Evolutionary conservation across 2,797 vertebrate species (phyloP).

Genomic region (Pseudomugil gertrudae): DNA sequence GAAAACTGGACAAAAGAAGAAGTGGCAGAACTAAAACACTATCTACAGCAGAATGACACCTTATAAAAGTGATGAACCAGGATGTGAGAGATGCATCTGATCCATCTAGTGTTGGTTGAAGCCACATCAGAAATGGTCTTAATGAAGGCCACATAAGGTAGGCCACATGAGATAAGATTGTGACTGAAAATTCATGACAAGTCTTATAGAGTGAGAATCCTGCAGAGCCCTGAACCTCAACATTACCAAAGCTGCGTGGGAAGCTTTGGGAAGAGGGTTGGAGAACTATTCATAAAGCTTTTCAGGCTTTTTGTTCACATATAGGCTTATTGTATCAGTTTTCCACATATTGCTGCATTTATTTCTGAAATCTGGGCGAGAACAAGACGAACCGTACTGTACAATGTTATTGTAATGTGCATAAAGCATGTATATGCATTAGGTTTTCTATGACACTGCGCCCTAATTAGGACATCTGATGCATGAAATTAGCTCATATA

Average conservation of each 20-base stretch:
- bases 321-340: background rate
- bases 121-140: background rate
- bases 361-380: background rate
- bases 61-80: background rate
- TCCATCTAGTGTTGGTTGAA: background rate
- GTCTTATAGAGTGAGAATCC: background rate
- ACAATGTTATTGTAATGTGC: background rate
- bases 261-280: background rate
- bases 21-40: too few relatives aligned
- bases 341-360: background rate
- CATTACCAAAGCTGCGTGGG: too few relatives aligned
- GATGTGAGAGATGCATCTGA: background rate
- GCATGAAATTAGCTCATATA: background rate
- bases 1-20: background rate
- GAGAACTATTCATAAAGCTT: background rate
- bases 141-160: background rate
- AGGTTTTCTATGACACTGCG: constrained; percentile 2
- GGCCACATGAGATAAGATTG: background rate
- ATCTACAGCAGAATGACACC: too few relatives aligned
- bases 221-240: background rate
- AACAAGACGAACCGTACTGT: background rate
- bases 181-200: background rate
- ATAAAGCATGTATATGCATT: background rate
- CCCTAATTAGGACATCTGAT: constrained; percentile 12
- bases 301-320: background rate